Evolutionary conservation across 1,140 invertebrate species (phyloP), one percentile per base, ranked within the genome.

Genomic region (Mylabris phalerata): DNA sequence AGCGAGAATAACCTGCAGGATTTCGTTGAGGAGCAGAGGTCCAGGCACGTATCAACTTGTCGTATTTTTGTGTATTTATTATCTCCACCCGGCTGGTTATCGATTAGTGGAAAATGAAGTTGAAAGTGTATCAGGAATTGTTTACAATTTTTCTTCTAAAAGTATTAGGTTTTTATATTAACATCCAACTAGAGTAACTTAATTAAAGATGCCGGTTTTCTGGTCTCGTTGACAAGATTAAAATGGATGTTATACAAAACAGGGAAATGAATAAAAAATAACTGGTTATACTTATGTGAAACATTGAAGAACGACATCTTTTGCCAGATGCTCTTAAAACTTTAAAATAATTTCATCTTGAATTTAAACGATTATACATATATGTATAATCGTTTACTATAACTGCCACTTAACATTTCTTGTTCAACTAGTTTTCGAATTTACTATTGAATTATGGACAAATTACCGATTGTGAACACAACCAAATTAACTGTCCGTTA

Each of bases 281-380:
- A 48, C 9, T 10, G 41, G 7, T 32, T 32, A 32, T 4, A 49
- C 38, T 10, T 61, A 54, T 56, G 59, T 57, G 55, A 61, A 61
- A 61, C 57, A 61, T 57, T 61, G 55, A 52, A 61, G 59, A 57
- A 57, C 57, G 55, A 43, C 54, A 24, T 11, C 41, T 51, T 57
- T 44, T 25, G 42, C 32, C 50, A 60, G 51, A 55, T 55, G 58
- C 38, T 60, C 44, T 60, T 55, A 60, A 60, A 55, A 60, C 43
- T 55, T 55, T 51, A 51, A 51, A 50, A 51, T 38, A 51, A 51
- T 51, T 51, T 51, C 7, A 26, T 25, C 32, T 19, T 19, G 19
- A 19, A 19, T 19, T 19, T 19, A 19, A n/a, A 13, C n/a, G 3
- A n/a, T 24, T 19, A 27, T 13, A 54, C 52, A 48, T 55, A 41